Base-by-base conservation (phyloP, 2,113 vertebrate genomes). In the Cisticola juncidis region DNA sequence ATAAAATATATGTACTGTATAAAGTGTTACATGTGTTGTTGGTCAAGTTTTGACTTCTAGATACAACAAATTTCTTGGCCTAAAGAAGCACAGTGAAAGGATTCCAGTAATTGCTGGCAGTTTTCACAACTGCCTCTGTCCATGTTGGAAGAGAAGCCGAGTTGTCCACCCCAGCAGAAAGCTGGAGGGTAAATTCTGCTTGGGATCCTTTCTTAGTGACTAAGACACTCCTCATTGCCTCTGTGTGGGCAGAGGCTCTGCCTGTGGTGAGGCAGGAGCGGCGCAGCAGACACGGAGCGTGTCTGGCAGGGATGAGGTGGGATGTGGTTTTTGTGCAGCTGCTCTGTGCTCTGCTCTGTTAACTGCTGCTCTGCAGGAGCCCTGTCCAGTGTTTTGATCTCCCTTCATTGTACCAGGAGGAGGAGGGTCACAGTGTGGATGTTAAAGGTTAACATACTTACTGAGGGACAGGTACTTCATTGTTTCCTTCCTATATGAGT, bases 111-210 rank as follows among this genome's bases (percentile, higher is more conserved):
- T 56, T 83, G 58, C 56, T 66, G 42, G 29, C 42, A 64, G 10
- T 70, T 61, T 83, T 77, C 51, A 86, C 85, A 93, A 35, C 42
- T 36, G 84, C 50, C 66, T 85, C 54, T 73, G 51, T 73, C 73
- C 42, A 3, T 29, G 53, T 84, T 53, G 48, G 53, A 91, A 80
- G 53, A 80, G 81, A 69, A 88, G 66, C 79, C 51, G n/a, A 91
- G 88, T 87, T 0, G 29, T 72, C 26, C 62, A 50, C 45, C 66
- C 68, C 50, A 85, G 58, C 84, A 91, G 84, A 81, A 94, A 64
- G 90, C 73, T 88, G 13, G 19, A 48, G 86, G 48, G 77, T 91
- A 74, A 86, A 92, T 93, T 81, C 81, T 88, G 50, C 71, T 91
- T 91, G 79, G 53, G 44, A 14, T 54, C 9, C 77, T 51, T 86